Evolutionary conservation across 2,888 invertebrate species (phyloP).

Genomic region (Platycheirus albimanus): DNA sequence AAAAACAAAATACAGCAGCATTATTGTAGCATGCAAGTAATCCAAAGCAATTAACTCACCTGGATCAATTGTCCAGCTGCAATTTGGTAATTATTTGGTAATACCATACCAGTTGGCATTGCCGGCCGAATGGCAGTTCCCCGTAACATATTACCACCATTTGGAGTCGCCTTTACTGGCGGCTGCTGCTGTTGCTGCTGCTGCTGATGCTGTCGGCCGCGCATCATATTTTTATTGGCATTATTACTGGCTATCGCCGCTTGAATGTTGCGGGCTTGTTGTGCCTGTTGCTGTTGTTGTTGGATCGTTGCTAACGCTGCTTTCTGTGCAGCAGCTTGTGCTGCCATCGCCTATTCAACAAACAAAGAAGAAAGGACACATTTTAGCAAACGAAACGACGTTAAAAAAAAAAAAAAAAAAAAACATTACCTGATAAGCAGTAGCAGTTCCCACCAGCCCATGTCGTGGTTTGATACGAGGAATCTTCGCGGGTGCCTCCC

Average conservation of each 20-base stretch:
- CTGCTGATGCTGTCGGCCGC: constrained; percentile 80
- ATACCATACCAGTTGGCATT: constrained; percentile 79
- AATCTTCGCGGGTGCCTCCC: constrained; percentile 97
- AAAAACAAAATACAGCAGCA: constrained; percentile 11
- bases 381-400: too few species aligned
- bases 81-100: constrained; percentile 82
- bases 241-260: constrained; percentile 77
- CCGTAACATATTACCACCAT: constrained; percentile 77
- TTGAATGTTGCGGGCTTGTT: constrained; percentile 80
- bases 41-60: constrained; percentile 74
- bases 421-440: constrained; percentile 81
- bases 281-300: constrained; percentile 80
- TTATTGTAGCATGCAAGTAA: constrained; percentile 36
- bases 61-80: constrained; percentile 81
- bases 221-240: constrained; percentile 77
- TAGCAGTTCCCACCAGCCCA: constrained; percentile 82
- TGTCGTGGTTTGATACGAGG: constrained; percentile 85
- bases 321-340: constrained; percentile 82
- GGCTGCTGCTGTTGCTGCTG: too few species aligned
- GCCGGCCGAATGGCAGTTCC: constrained; percentile 79
- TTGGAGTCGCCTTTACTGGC: constrained; percentile 77
- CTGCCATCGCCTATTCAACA: constrained; percentile 81
- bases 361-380: background rate
- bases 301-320: constrained; percentile 81
- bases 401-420: too few species aligned